Conservation (phyloP, 2,797 vertebrate species). For the Protosalanx chinensis region DNA sequence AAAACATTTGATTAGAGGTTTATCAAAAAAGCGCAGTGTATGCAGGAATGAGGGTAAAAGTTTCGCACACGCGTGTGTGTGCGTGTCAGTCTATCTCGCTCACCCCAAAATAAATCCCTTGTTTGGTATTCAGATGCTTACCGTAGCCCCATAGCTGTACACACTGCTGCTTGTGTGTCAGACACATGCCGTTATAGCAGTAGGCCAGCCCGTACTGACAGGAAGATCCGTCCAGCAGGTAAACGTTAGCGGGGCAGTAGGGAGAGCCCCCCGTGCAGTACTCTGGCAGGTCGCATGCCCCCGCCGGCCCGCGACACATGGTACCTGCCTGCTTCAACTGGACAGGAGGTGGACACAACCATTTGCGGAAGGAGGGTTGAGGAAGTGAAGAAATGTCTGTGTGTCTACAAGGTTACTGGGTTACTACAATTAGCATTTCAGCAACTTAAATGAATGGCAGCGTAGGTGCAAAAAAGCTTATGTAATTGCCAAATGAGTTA, state of each 20-base stretch:
- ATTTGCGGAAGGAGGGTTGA: neutral
- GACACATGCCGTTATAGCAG: slow-evolving; percentile 90
- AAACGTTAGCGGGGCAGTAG: slow-evolving; percentile 85
- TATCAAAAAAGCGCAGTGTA: neutral
- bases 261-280: slow-evolving; percentile 88
- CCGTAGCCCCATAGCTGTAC: slow-evolving; percentile 92
- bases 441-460: too few species aligned
- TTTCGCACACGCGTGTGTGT: neutral
- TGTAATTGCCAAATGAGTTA: too few species aligned
- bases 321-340: slow-evolving; percentile 87
- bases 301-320: slow-evolving; percentile 79
- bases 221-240: slow-evolving; percentile 84
- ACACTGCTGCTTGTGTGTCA: slow-evolving; percentile 89
- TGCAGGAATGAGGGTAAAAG: neutral
- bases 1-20: neutral
- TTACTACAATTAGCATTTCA: neutral
- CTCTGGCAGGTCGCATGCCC: slow-evolving; percentile 90
- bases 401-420: slow-evolving; percentile 5
- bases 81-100: neutral
- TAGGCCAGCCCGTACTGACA: slow-evolving; percentile 81
- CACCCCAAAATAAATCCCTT: too few species aligned
- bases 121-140: slow-evolving; percentile 48
- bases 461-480: too few species aligned
- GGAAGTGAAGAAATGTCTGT: neutral
- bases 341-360: neutral